Percentiles rank a stretch among this genome's conserved stretches.
These are phyloP conservation scores for Mesocentrotus franciscanus DNA, from an alignment of 53 echinoderm and acorn worm genomes.

Conservation along the genomic window DNA sequence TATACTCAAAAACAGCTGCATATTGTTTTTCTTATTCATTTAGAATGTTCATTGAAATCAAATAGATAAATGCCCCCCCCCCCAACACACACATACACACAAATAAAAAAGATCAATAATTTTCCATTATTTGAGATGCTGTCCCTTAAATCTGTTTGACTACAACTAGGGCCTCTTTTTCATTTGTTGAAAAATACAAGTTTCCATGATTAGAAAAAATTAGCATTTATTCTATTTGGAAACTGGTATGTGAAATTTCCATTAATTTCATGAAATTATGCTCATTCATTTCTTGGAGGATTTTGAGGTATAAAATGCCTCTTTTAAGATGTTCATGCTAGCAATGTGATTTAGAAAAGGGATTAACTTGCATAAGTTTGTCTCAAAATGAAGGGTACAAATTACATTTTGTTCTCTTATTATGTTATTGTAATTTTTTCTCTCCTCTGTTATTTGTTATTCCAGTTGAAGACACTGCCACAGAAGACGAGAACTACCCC, in stretches of 20 bases:
- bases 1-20: slow-evolving; percentile 17
- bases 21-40: slow-evolving; percentile 24
- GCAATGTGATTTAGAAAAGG: not conserved
- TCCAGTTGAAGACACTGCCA: slow-evolving; percentile 53
- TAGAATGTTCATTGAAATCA: slow-evolving; percentile 32
- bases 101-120: slow-evolving; percentile 27
- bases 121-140: slow-evolving; percentile 36
- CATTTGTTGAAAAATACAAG: slow-evolving; percentile 32
- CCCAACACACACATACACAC: not conserved
- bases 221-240: slow-evolving; percentile 28
- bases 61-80: not conserved
- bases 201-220: slow-evolving; percentile 44
- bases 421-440: slow-evolving; percentile 42
- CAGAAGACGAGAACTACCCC: slow-evolving; percentile 20
- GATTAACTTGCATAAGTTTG: slow-evolving; percentile 50
- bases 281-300: not conserved
- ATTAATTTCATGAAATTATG: not conserved
- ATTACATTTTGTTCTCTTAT: slow-evolving; percentile 24
- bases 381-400: slow-evolving; percentile 56
- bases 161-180: slow-evolving; percentile 46
- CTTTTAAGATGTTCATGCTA: not conserved
- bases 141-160: slow-evolving; percentile 40
- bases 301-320: not conserved
- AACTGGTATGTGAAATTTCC: slow-evolving; percentile 37
- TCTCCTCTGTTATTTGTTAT: slow-evolving; percentile 41